A percentile compares a stretch with the other conserved stretches of the same genome.
phyloP scores from a whole-genome alignment of 2,888 invertebrate species.

The Himalopsyche japonica region DNA sequence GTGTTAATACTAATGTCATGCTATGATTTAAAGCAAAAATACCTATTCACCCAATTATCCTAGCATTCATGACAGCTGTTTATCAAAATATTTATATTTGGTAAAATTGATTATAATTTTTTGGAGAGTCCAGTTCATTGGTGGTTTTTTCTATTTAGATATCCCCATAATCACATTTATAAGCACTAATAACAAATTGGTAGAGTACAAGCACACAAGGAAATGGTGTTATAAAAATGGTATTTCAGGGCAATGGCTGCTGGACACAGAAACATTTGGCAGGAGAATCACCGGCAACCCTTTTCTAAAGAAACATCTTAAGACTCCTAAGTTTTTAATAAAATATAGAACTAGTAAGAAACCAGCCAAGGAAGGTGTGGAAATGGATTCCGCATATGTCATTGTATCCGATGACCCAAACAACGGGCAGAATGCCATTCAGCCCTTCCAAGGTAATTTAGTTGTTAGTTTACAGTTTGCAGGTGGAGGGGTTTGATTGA shows the following conservation, averaged over 20 bases:
- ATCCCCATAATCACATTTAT: background rate
- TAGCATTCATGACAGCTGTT: too few relatives aligned
- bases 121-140: background rate
- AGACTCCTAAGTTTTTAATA: background rate
- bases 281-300: background rate
- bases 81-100: too few relatives aligned
- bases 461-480: background rate
- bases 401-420: background rate
- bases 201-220: too few relatives aligned
- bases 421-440: background rate
- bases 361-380: background rate
- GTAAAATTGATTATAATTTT: background rate
- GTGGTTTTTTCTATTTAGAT: background rate
- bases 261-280: background rate
- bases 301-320: background rate
- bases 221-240: background rate
- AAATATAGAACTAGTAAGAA: background rate
- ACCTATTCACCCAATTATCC: too few relatives aligned
- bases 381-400: background rate
- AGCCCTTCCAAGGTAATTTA: background rate
- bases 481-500: too few relatives aligned
- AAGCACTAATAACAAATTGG: too few relatives aligned
- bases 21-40: too few relatives aligned
- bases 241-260: background rate
- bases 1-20: too few relatives aligned